Base-by-base conservation (phyloP, 2,113 vertebrate species). In the Crotalus tigris region DNA sequence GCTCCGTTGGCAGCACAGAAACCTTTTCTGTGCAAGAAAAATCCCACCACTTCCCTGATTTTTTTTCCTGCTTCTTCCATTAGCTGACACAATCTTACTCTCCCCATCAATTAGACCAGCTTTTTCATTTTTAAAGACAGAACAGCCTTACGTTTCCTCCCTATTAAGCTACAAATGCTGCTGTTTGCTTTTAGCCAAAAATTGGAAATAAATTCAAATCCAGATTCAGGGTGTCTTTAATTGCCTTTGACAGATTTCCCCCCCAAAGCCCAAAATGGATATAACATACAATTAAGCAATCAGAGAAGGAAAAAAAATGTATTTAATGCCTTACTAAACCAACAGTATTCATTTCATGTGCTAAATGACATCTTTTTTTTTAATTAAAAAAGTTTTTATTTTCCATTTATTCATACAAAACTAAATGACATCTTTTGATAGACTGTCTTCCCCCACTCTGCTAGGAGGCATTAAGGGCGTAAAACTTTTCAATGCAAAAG, bases 241-340 rank as follows among this genome's bases (percentile, higher is more conserved):
- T 93, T 91, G 54, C 85, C 55, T 85, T 24, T 90, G 90, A 93
- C 91, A 54, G 85, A 89, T 86, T 92, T 6, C 39, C 26, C 61
- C 53, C 64, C 54, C 55, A 93, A 88, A 39, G 21, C 46, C 12
- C 86, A 24, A 54, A n/a, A 61, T 91, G 87, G 46, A 93, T 85
- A 90, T 53, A 75, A 44, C 64, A 29, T 49, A 91, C 61, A 89
- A 90, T 93, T 86, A 90, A 64, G 91, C 85, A 51, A 55, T 64
- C 55, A 85, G 24, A 44, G 23, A 64, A 90, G 19, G 6, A 13
- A 10, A 5, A 44, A 5, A n/a, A 49, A 57, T 29, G 23, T 24
- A 54, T 61, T 91, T 85, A 89, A 51, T 89, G 55, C 69, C 54
- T 57, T 85, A 57, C 69, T 92, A 69, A 69, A 90, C 81, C 88